Evolutionary conservation across 2,113 vertebrate genomes (phyloP), one percentile per base, ranked within the genome.

Genomic region (Sceloporus tristichus): DNA sequence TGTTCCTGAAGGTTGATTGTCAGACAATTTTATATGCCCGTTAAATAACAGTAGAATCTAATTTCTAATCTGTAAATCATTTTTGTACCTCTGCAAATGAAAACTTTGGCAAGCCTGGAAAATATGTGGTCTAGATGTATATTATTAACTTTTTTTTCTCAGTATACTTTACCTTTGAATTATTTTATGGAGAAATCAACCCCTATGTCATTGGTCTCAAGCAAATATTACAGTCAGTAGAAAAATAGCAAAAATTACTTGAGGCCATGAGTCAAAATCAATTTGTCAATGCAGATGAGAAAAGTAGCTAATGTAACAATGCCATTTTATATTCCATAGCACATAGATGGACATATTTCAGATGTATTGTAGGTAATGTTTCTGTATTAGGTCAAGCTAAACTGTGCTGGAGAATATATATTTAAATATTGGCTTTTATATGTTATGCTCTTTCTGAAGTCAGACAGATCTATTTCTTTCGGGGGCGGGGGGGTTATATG

Each of bases 301-400:
- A 84, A 86, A 54, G 73, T 10, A 76, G 74, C 27, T 77, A 27
- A 5, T 83, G 16, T 75, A n/a, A 42, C 89, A 76, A 27, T 85
- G 84, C 27, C 92, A 16, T 53, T 94, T 84, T 89, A 34, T 84
- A 89, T 91, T 94, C 62, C 13, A 82, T 40, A 68, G 13, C 3
- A 7, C 23, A 68, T 48, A 48, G 42, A 48, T 48, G 73, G 91
- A 93, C 78, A 86, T 23, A 84, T 86, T 5, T 87, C 76, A 77
- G 29, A 84, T 88, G 56, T 0, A 0, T 89, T 13, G 79, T 76
- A 91, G 86, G 71, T 48, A 48, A 48, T 2, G 42, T 48, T 21
- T 90, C 80, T 38, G 1, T 54, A 13, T 87, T 34, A 14, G 88
- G 77, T 89, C 84, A 71, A 9, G 86, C 90, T 34, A 65, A 10